phyloP scores from a whole-genome alignment of 2,113 vertebrate species.

The Lophotis ruficrista region DNA sequence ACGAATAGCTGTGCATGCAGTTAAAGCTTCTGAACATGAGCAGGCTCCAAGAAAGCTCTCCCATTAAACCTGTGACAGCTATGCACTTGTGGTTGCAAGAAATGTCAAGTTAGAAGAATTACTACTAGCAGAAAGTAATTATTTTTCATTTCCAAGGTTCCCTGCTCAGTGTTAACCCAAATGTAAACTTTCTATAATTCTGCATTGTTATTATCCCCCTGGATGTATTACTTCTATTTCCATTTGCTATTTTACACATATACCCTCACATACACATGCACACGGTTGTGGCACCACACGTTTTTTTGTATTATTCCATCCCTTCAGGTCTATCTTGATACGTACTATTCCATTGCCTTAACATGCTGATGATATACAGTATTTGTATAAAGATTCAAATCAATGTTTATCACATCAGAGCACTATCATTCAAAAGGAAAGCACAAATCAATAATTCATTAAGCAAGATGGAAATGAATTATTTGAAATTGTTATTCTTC shows the following conservation, averaged over 20 bases:
- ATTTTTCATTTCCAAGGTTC: background rate
- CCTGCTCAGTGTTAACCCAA: background rate
- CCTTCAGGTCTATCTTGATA: background rate
- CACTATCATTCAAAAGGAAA: slow-evolving; percentile 16
- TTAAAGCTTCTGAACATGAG: background rate
- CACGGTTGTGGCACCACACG: background rate
- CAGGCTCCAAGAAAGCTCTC: background rate
- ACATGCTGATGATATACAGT: background rate
- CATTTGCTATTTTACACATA: background rate
- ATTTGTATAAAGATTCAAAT: slow-evolving; percentile 28
- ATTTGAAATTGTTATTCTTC: background rate
- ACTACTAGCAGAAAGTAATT: background rate
- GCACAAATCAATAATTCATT: slow-evolving; percentile 55
- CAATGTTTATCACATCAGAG: slow-evolving; percentile 26
- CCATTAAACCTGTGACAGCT: background rate
- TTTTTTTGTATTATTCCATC: background rate
- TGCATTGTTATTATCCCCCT: background rate
- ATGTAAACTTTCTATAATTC: background rate
- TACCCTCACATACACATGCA: background rate
- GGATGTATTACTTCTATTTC: background rate
- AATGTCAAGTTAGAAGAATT: background rate
- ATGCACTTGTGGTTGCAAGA: background rate
- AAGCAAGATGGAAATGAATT: background rate
- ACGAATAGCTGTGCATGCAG: background rate
- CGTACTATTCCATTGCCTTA: background rate